Conservation (phyloP, 2,113 vertebrate species). For the Ondatra zibethicus region DNA sequence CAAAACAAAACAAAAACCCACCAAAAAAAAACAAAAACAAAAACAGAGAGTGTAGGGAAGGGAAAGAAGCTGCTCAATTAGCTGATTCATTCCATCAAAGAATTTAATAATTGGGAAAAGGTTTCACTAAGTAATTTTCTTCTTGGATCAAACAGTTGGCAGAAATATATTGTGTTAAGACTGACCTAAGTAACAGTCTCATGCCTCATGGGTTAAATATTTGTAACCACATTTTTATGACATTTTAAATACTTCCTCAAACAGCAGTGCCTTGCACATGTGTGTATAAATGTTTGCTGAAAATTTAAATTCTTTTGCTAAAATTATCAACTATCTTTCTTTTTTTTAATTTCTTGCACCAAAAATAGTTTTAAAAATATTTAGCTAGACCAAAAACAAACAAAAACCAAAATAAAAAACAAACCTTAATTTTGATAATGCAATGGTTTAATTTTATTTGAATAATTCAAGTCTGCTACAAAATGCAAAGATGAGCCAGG, state of each 20-base stretch:
- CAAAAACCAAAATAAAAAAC: background rate
- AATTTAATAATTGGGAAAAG: background rate
- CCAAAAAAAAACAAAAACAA: background rate
- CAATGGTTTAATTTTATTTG: slow-evolving; percentile 21
- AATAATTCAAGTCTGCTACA: background rate
- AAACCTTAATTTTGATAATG: slow-evolving; percentile 39
- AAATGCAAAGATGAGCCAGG: background rate
- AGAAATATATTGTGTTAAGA: background rate
- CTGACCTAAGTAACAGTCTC: background rate
- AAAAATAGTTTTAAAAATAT: slow-evolving; percentile 58
- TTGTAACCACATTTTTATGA: background rate
- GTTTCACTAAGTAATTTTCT: background rate
- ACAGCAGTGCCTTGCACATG: background rate
- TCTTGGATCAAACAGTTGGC: background rate
- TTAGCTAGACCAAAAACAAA: slow-evolving; percentile 20
- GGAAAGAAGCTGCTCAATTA: background rate
- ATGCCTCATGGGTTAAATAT: background rate
- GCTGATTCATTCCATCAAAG: background rate
- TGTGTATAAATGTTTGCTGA: background rate
- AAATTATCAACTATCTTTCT: background rate
- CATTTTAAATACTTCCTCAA: background rate
- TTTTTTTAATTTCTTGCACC: slow-evolving; percentile 11
- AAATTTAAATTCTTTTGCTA: background rate
- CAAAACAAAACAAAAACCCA: too few species aligned
- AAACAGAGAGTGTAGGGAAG: background rate